These are phyloP conservation scores for Hirtodrosophila cameraria DNA, from an alignment of 2,888 invertebrate genomes.

Conservation along the genomic window DNA sequence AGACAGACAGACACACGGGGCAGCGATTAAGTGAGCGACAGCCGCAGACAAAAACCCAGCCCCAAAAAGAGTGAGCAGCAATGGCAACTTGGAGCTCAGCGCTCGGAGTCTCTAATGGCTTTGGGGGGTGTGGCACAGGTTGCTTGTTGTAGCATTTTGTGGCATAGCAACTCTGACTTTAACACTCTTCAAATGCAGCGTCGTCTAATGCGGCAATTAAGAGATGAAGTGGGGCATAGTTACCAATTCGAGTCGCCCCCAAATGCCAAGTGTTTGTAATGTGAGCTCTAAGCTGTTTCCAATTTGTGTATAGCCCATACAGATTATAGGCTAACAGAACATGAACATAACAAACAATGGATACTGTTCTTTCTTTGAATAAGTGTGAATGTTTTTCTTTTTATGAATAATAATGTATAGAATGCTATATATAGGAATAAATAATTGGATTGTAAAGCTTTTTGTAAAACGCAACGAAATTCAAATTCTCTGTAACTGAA, in stretches of 20 bases:
- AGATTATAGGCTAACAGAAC: conserved; percentile 9
- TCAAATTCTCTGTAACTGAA: too few species aligned
- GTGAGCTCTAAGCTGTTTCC: conserved; percentile 43
- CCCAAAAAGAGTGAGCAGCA: conserved; percentile 37
- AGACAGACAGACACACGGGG: conserved; percentile 16
- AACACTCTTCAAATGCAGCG: conserved; percentile 48
- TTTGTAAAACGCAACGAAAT: too few species aligned
- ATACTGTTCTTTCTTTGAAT: neutral
- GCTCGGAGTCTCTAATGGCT: conserved; percentile 11
- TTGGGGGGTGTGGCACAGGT: conserved; percentile 24
- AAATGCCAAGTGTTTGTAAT: conserved; percentile 20
- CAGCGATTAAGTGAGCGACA: conserved; percentile 69
- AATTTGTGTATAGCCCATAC: conserved; percentile 38
- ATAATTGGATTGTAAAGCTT: too few species aligned
- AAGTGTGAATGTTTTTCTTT: neutral
- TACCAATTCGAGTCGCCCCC: neutral
- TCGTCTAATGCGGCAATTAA: conserved; percentile 63
- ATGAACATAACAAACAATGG: conserved; percentile 11
- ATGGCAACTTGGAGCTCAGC: conserved; percentile 34
- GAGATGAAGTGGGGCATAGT: conserved; percentile 35
- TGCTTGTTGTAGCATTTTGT: conserved; percentile 34
- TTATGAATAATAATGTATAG: neutral
- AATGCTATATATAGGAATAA: neutral
- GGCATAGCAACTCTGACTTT: conserved; percentile 54
- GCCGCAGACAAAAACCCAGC: conserved; percentile 62